phyloP scores from a whole-genome alignment of 2,797 vertebrate species.

The Caiman crocodilus region DNA sequence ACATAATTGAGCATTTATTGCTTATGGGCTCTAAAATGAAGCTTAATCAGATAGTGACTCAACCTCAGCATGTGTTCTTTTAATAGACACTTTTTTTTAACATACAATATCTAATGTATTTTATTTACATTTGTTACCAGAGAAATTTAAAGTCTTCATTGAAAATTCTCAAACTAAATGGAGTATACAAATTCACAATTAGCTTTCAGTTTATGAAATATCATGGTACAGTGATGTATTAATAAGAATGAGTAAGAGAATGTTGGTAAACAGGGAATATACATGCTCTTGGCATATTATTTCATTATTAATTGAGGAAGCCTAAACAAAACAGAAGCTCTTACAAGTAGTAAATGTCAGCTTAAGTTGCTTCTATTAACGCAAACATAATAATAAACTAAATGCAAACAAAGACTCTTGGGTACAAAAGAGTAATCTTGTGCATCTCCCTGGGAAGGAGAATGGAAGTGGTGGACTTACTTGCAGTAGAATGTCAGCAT shows the following conservation, averaged over 20 bases:
- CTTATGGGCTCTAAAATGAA: constrained; percentile 74
- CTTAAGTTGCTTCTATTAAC: constrained; percentile 73
- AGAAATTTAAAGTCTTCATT: constrained; percentile 5
- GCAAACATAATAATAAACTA: too few species aligned
- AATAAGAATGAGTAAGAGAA: neutral
- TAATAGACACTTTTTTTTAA: constrained; percentile 58
- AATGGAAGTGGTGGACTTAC: neutral
- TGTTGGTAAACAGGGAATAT: neutral
- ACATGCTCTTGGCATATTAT: rapidly evolving
- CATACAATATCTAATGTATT: constrained; percentile 15
- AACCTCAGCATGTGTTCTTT: constrained; percentile 53
- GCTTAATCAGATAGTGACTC: constrained; percentile 75
- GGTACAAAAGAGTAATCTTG: constrained; percentile 48
- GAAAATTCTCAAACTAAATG: neutral
- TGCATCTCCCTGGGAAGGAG: constrained; percentile 10
- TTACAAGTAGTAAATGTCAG: constrained; percentile 51
- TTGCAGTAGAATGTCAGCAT: neutral
- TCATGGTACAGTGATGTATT: constrained; percentile 28
- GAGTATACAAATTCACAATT: rapidly evolving
- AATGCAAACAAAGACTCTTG: constrained; percentile 58
- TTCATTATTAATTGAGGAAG: rapidly evolving
- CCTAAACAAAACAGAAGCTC: constrained; percentile 49
- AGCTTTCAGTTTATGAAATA: neutral
- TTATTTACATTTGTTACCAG: constrained; percentile 19
- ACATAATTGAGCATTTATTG: constrained; percentile 79